phyloP scores from a whole-genome alignment of 2,113 vertebrate species.

The Hyperopisus bebe region DNA sequence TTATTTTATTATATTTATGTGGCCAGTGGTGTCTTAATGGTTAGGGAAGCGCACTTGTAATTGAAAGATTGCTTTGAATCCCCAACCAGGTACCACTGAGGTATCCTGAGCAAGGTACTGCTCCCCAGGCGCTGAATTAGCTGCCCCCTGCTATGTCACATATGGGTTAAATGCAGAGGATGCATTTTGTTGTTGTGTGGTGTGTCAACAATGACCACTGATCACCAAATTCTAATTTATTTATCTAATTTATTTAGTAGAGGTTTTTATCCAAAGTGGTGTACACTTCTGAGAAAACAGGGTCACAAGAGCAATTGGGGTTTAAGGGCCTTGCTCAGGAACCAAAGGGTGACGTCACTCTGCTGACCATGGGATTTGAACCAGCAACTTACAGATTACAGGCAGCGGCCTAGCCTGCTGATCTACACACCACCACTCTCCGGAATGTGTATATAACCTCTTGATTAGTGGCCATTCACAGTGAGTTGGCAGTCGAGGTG shows the following conservation, averaged over 20 bases:
- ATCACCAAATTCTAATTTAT: no score
- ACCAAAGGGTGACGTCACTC: neutral
- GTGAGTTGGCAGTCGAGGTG: neutral
- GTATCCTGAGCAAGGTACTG: no score
- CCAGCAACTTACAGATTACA: neutral
- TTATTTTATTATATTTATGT: neutral
- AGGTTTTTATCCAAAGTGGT: neutral
- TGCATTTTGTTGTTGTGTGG: no score
- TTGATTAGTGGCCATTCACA: neutral
- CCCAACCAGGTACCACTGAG: no score
- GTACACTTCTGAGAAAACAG: neutral
- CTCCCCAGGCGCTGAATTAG: no score
- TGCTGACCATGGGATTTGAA: neutral
- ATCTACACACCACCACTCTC: neutral
- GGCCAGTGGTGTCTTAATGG: no score
- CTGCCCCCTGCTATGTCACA: no score
- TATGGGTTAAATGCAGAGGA: no score
- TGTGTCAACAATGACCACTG: no score
- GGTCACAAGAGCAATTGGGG: neutral
- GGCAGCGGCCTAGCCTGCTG: neutral
- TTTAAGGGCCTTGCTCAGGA: neutral
- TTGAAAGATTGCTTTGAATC: no score
- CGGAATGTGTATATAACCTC: neutral
- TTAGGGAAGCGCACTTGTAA: no score
- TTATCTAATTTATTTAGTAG: neutral